Evolutionary conservation across 2,888 invertebrate species (phyloP).

Genomic region (Apodemia zela): DNA sequence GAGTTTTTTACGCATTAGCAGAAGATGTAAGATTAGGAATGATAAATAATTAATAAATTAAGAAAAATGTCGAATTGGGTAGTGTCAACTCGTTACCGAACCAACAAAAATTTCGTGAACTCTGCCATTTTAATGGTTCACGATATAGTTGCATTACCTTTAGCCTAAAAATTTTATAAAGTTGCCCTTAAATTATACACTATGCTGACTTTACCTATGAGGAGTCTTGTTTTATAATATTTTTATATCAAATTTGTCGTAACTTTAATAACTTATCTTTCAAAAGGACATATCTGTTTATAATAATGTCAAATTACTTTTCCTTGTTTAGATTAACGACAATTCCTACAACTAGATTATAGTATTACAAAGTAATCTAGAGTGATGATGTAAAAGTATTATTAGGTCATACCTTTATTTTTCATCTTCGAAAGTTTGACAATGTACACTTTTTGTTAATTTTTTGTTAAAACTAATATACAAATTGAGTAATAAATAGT

Average conservation of each 20-base stretch:
- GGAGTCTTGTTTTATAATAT: slow-evolving; percentile 26
- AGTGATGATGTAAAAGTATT: slow-evolving; percentile 58
- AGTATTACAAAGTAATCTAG: slow-evolving; percentile 39
- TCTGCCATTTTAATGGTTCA: slow-evolving; percentile 16
- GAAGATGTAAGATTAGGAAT: no score
- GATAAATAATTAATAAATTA: background rate
- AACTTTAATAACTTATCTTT: slow-evolving; percentile 46
- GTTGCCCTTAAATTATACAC: slow-evolving; percentile 11
- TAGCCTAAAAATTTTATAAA: slow-evolving; percentile 14
- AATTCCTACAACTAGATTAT: slow-evolving; percentile 36
- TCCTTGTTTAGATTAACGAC: slow-evolving; percentile 39
- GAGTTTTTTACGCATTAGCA: background rate
- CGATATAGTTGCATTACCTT: slow-evolving; percentile 13
- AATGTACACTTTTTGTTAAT: slow-evolving; percentile 11
- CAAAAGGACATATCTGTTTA: slow-evolving; percentile 68
- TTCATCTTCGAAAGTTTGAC: slow-evolving; percentile 23
- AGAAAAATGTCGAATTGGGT: background rate
- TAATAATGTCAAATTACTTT: slow-evolving; percentile 56
- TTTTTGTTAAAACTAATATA: slow-evolving; percentile 22
- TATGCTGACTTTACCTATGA: slow-evolving; percentile 20
- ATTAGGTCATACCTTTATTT: slow-evolving; percentile 51
- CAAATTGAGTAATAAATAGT: slow-evolving; percentile 22
- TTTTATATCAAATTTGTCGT: slow-evolving; percentile 27
- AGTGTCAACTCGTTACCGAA: background rate
- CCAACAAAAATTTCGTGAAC: slow-evolving; percentile 1